A percentile compares a stretch with the other conserved stretches of the same genome.
Conservation (phyloP, 1,140 invertebrate genomes). For the Helicoverpa zea region DNA sequence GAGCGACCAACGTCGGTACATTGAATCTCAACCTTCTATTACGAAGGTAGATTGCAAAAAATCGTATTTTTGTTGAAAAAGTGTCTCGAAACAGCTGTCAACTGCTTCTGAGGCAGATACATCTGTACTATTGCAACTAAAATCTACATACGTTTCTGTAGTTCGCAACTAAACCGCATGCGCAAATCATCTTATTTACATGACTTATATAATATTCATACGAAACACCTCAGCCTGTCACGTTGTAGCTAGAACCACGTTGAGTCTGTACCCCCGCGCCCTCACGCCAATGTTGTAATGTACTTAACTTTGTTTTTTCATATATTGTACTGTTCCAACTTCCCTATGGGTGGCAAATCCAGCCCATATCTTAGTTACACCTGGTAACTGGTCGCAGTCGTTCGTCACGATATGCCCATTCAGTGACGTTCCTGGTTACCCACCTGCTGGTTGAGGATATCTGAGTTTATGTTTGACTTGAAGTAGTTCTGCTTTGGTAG, state of each 20-base stretch:
- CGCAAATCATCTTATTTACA: conserved; percentile 15
- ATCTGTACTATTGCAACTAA: background rate
- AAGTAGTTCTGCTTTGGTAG: conserved; percentile 3
- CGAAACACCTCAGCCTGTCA: conserved; percentile 9
- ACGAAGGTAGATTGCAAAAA: conserved; percentile 8
- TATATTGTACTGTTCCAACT: conserved; percentile 51
- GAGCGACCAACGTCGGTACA: conserved; percentile 14
- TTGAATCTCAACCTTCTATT: background rate
- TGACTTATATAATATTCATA: background rate
- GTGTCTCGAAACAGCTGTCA: too few relatives aligned
- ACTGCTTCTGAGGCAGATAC: too few relatives aligned
- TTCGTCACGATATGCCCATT: conserved; percentile 50
- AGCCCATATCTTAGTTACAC: conserved; percentile 73
- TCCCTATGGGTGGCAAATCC: conserved; percentile 52
- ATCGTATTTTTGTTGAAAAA: background rate
- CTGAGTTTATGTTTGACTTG: background rate
- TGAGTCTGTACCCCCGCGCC: conserved; percentile 36
- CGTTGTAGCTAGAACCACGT: conserved; percentile 11
- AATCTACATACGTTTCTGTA: conserved; percentile 19
- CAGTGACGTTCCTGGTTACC: conserved; percentile 5
- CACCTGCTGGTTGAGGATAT: background rate
- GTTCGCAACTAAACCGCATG: conserved; percentile 31
- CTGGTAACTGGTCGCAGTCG: conserved; percentile 65
- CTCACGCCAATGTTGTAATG: conserved; percentile 52
- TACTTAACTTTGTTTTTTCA: conserved; percentile 79